Evolutionary conservation across 30 jellyfish, hydroid and myxozoan genomes (phyloP).

Genomic region (Cassiopea xamachana): DNA sequence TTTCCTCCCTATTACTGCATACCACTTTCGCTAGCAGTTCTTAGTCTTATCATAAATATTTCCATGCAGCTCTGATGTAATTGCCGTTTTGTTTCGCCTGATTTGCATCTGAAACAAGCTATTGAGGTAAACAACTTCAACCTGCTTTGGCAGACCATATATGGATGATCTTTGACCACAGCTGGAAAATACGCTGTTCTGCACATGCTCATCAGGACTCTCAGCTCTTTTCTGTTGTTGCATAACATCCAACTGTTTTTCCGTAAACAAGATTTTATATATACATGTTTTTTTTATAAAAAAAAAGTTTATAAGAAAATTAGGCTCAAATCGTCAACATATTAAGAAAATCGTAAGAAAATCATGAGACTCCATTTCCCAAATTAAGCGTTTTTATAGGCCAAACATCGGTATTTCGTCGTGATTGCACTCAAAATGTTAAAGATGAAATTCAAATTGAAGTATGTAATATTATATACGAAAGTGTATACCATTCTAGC

Average conservation of each 20-base stretch:
- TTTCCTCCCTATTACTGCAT: no score
- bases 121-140: background rate
- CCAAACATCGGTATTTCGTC: no score
- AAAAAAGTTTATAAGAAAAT: background rate
- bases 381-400: no score
- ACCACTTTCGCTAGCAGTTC: background rate
- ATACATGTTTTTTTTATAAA: background rate
- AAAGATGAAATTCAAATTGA: no score
- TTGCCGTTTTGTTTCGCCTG: background rate
- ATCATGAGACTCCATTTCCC: no score
- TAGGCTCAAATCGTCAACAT: no score
- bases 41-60: background rate
- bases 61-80: background rate
- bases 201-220: background rate
- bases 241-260: background rate
- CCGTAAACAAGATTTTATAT: background rate
- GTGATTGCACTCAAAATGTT: no score
- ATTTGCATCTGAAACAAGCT: slow-evolving; percentile 8
- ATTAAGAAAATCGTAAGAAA: no score
- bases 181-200: background rate
- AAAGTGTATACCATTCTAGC: no score
- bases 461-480: no score
- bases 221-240: background rate
- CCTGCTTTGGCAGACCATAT: background rate
- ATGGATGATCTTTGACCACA: slow-evolving; percentile 5